These are phyloP conservation scores for Apostichopus japonicus DNA, from an alignment of 35 echinoderm and acorn worm species.

Conservation along the genomic window DNA sequence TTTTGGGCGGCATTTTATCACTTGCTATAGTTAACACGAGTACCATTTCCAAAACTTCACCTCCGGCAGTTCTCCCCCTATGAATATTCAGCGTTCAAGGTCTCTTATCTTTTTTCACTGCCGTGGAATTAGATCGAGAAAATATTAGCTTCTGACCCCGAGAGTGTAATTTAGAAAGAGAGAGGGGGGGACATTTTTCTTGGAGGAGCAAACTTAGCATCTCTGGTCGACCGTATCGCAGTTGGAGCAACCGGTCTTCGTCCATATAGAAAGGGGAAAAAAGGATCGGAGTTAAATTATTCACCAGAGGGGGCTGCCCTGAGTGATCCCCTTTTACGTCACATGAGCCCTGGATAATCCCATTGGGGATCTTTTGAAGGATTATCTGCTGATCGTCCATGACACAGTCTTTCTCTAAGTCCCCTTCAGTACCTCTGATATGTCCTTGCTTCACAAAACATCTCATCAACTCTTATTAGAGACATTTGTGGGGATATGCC, in stretches of 20 bases:
- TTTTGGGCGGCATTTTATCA: background rate
- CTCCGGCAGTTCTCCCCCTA: background rate
- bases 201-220: no score
- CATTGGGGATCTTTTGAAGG: background rate
- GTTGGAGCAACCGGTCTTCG: no score
- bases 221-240: no score
- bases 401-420: background rate
- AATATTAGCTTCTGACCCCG: no score
- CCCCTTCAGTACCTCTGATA: background rate
- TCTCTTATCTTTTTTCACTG: background rate
- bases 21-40: background rate
- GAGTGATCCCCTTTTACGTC: background rate
- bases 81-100: background rate
- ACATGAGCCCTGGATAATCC: background rate
- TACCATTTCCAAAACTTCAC: background rate
- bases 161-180: no score
- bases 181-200: no score
- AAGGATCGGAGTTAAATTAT: background rate
- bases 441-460: slow-evolving; percentile 5
- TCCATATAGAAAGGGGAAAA: no score
- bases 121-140: no score
- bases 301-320: background rate
- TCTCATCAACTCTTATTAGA: background rate
- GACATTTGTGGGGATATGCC: background rate
- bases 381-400: background rate